These are phyloP conservation scores for Dryobotodes eremita DNA, from an alignment of 2,888 invertebrate species.

Conservation along the genomic window DNA sequence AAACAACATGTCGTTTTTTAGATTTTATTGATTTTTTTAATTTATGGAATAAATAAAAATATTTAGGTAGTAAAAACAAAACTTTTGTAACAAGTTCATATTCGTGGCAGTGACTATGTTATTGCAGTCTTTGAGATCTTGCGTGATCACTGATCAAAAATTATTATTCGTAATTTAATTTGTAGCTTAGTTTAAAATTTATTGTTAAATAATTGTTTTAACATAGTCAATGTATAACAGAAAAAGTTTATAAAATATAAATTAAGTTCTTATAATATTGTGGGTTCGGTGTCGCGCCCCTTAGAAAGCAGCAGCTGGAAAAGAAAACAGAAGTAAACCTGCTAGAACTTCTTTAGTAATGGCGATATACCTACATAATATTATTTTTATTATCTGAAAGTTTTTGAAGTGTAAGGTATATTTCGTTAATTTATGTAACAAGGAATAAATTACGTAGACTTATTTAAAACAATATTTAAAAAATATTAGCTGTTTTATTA, in stretches of 20 bases:
- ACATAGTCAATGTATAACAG: conserved; percentile 86
- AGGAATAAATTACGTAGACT: background rate
- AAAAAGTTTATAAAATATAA: conserved; percentile 79
- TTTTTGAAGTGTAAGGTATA: background rate
- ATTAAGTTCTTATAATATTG: conserved; percentile 77
- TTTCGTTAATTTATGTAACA: no score
- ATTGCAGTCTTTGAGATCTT: conserved; percentile 87
- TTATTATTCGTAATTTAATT: conserved; percentile 63
- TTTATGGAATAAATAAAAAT: conserved; percentile 88
- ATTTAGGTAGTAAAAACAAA: conserved; percentile 85
- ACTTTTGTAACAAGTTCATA: conserved; percentile 83
- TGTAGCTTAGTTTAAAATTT: conserved; percentile 70
- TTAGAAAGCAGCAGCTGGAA: conserved; percentile 90
- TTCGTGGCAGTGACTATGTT: conserved; percentile 89
- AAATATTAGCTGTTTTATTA: background rate
- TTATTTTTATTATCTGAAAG: background rate
- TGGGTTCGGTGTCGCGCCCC: conserved; percentile 80
- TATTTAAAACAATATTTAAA: background rate
- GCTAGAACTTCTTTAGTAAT: conserved; percentile 12
- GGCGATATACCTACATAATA: no score
- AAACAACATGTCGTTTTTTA: conserved; percentile 71
- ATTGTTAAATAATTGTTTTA: conserved; percentile 72
- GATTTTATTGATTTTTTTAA: conserved; percentile 85
- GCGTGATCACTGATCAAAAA: conserved; percentile 71
- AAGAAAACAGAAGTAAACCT: conserved; percentile 65